Percentiles rank a stretch among this genome's conserved stretches.
These are phyloP conservation scores for Helicoverpa armigera DNA, from an alignment of 1,140 invertebrate genomes.

Conservation along the genomic window DNA sequence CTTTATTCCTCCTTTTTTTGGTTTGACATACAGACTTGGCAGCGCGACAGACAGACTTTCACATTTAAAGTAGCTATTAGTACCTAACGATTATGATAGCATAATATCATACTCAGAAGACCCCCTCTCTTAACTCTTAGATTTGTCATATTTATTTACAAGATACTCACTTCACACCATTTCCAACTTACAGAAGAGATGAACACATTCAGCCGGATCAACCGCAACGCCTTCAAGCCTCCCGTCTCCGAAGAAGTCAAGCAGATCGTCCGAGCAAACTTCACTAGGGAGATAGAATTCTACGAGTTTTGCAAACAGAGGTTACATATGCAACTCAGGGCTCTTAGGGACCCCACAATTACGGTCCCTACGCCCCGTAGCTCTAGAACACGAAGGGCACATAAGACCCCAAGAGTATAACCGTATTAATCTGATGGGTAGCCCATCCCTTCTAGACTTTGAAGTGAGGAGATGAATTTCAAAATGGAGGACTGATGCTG, in stretches of 20 bases:
- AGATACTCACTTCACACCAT: not conserved
- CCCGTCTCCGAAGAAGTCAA: conserved; percentile 95
- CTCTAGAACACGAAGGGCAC: conserved; percentile 49
- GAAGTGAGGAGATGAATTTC: not conserved
- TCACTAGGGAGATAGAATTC: conserved; percentile 96
- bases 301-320: conserved; percentile 96
- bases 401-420: conserved; percentile 50
- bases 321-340: conserved; percentile 92
- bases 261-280: conserved; percentile 94
- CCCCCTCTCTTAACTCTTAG: too few relatives aligned
- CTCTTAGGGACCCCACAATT: conserved; percentile 87
- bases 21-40: too few relatives aligned
- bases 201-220: conserved; percentile 92
- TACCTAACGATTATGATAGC: too few relatives aligned
- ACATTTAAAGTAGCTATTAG: too few relatives aligned
- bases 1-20: too few relatives aligned
- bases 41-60: too few relatives aligned
- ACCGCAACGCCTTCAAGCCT: conserved; percentile 95
- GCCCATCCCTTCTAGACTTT: conserved; percentile 45
- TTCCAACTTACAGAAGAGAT: conserved; percentile 88
- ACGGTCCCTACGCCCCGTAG: conserved; percentile 59
- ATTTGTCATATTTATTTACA: too few relatives aligned
- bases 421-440: conserved; percentile 33
- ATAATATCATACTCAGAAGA: too few relatives aligned
- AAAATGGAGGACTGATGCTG: not conserved